phyloP scores from a whole-genome alignment of 92 coral and sea anemone genomes.

The Montipora capitata region DNA sequence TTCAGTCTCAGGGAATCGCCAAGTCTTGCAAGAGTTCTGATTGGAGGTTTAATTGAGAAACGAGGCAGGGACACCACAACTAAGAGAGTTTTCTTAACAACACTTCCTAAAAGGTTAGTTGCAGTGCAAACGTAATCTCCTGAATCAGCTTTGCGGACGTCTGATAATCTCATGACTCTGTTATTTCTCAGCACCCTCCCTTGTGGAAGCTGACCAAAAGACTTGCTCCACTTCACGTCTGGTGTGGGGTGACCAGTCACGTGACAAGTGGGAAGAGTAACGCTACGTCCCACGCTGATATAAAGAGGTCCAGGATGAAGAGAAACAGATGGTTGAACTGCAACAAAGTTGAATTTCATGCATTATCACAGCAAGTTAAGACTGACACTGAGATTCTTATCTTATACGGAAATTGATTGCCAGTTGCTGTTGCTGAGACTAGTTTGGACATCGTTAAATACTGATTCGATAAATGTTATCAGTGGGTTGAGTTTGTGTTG shows the following conservation, averaged over 20 bases:
- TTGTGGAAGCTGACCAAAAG: slow-evolving; percentile 54
- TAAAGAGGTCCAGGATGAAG: slow-evolving; percentile 59
- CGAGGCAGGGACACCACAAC: slow-evolving; percentile 43
- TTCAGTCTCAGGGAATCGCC: slow-evolving; percentile 9
- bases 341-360: background rate
- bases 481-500: no score
- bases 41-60: slow-evolving; percentile 54
- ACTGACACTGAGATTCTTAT: no score
- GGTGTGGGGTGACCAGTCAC: slow-evolving; percentile 78
- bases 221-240: slow-evolving; percentile 74
- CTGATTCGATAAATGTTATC: no score
- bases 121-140: slow-evolving; percentile 64
- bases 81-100: slow-evolving; percentile 9
- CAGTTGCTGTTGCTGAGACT: no score
- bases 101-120: slow-evolving; percentile 53
- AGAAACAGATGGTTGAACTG: slow-evolving; percentile 64
- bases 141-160: slow-evolving; percentile 36
- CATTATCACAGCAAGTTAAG: no score
- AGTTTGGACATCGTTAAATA: no score
- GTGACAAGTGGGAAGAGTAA: slow-evolving; percentile 72
- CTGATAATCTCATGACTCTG: slow-evolving; percentile 14
- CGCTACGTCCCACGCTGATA: slow-evolving; percentile 52
- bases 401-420: no score
- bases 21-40: background rate
- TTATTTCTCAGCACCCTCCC: slow-evolving; percentile 19